phyloP scores from a whole-genome alignment of 2,888 invertebrate species.

The Leptogaster cylindrica region DNA sequence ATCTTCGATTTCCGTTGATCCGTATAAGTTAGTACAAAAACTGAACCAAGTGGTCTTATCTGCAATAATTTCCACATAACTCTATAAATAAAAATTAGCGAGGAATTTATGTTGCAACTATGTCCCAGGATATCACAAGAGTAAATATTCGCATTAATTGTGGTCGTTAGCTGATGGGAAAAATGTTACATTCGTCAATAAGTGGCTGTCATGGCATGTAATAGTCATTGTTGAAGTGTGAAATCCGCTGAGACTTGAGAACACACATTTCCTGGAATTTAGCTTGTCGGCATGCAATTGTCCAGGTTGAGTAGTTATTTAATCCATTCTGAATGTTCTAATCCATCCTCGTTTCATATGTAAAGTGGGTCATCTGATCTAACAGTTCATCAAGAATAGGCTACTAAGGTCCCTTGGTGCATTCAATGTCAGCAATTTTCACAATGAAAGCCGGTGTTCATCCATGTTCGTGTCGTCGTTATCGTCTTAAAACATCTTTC shows the following conservation, averaged over 20 bases:
- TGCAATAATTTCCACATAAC: too few relatives aligned
- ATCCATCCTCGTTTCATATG: conserved; percentile 19
- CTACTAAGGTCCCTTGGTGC: conserved; percentile 19
- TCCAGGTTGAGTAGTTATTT: neutral
- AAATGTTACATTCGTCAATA: too few relatives aligned
- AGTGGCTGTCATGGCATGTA: too few relatives aligned
- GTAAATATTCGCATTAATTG: too few relatives aligned
- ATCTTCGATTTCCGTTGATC: too few relatives aligned
- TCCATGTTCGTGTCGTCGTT: conserved; percentile 34
- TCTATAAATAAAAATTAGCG: too few relatives aligned
- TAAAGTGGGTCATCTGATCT: conserved; percentile 39
- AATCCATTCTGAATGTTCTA: neutral
- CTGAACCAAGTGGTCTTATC: too few relatives aligned
- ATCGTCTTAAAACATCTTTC: conserved; percentile 22
- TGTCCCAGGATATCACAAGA: too few relatives aligned
- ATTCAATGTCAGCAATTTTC: conserved; percentile 34
- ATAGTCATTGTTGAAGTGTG: neutral
- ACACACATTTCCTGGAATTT: neutral
- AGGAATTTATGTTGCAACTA: too few relatives aligned
- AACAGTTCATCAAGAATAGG: conserved; percentile 38
- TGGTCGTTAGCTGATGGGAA: too few relatives aligned
- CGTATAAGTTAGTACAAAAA: too few relatives aligned
- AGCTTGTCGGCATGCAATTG: conserved; percentile 10
- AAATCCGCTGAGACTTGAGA: conserved; percentile 1
- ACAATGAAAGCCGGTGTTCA: conserved; percentile 36